Base-by-base conservation (phyloP, 2,797 vertebrate genomes). In the Phaenicophaeus curvirostris region DNA sequence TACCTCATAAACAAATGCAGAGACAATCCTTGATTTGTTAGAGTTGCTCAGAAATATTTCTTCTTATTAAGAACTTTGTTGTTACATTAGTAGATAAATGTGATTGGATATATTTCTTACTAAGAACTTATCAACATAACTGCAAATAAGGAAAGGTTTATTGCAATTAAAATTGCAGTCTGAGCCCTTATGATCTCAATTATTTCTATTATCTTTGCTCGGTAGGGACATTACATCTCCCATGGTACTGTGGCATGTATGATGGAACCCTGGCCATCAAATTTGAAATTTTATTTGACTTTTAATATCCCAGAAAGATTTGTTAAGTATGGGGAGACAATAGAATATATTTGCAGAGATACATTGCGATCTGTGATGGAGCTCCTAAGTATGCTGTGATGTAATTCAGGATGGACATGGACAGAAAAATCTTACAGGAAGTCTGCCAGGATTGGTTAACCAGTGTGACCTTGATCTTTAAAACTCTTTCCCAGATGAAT, bases 211-310 rank as follows among this genome's bases (percentile, higher is more conserved):
- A 6, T 17, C 57, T 87, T 33, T 3, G 0, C 15, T 67, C 25
- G 37, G 4, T 20, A 13, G 9, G 21, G 21, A 69, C 18, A 37
- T 25, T 35, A 54, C 14, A 10, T 35, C 20, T 65, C 21, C 16
- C 27, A 8, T 0, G 1, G 8, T 48, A 68, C 7, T 16, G 42
- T 0, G 2, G 66, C 75, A 75, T 27, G 6, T 5, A 35, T 59
- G 13, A 67, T 31, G 6, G 15, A 76, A 42, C 10, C 2, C 5
- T 79, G 15, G 5, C 30, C 21, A 55, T 66, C 12, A 31, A 31
- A 21, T 67, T 81, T 37, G 2, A 15, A 1, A 33, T 71, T 82
- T 66, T 8, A 8, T 78, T 89, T 87, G 7, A 25, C 28, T 55
- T 75, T 39, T 54, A 37, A 15, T 44, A 51, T 42, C 11, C 15